Conservation (phyloP, 2,113 vertebrate genomes). For the Cisticola juncidis region DNA sequence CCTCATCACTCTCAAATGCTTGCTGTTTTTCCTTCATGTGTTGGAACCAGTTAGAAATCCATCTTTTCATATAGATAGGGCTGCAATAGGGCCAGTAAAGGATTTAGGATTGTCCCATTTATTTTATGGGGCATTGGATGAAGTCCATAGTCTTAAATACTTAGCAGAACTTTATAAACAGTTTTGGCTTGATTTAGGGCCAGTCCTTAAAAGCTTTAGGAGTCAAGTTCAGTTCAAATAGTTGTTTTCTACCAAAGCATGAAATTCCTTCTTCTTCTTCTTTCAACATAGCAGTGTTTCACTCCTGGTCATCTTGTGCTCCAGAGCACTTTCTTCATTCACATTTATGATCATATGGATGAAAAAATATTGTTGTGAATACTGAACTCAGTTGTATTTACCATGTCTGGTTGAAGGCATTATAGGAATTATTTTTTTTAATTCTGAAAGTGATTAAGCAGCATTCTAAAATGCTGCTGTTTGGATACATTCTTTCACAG, state of each 20-base stretch:
- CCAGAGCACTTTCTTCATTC: neutral
- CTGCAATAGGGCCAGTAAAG: neutral
- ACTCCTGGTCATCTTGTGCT: neutral
- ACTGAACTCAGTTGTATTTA: neutral
- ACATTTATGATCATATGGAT: neutral
- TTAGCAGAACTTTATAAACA: neutral
- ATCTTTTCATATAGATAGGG: neutral
- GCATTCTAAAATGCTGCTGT: neutral
- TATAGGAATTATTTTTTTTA: neutral
- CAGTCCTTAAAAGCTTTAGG: constrained; percentile 11
- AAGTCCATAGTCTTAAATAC: neutral
- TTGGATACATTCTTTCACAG: neutral
- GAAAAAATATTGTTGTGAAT: neutral
- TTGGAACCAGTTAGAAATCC: neutral
- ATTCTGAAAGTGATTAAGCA: neutral
- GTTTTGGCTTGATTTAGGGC: neutral
- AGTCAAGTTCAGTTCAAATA: constrained; percentile 27
- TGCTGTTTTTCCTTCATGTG: neutral
- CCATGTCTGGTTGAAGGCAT: neutral
- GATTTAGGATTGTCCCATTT: neutral
- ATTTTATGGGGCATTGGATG: neutral
- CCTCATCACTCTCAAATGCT: neutral
- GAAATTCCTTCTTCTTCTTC: neutral
- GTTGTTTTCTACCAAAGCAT: neutral
- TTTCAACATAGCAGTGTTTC: neutral